Percentiles rank a stretch among this genome's conserved stretches.
These are phyloP conservation scores for Callipepla californica DNA, from an alignment of 2,113 vertebrate genomes.

Conservation along the genomic window DNA sequence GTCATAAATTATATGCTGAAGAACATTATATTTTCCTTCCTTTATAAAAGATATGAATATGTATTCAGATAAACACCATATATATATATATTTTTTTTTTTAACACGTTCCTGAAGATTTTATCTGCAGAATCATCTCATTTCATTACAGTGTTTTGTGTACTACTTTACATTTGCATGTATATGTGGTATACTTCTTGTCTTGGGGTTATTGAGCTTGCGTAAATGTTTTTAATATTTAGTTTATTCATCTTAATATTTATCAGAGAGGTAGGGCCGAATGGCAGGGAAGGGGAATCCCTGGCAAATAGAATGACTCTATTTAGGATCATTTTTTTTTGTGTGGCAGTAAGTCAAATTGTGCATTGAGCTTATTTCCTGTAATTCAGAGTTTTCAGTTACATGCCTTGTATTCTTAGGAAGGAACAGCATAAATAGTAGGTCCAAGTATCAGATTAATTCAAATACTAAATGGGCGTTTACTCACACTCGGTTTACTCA, in stretches of 20 bases:
- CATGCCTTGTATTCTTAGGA: accelerated
- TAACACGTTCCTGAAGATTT: background rate
- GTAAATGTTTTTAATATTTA: background rate
- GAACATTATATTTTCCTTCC: background rate
- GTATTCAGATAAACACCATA: background rate
- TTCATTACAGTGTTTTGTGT: background rate
- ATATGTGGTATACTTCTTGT: background rate
- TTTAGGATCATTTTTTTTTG: background rate
- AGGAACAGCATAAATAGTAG: background rate
- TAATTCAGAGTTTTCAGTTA: background rate
- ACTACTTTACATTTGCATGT: background rate
- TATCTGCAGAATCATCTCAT: background rate
- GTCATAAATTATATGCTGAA: background rate
- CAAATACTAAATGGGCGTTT: background rate
- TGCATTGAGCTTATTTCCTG: background rate
- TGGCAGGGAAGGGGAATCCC: background rate
- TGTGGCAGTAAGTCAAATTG: background rate
- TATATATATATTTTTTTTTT: background rate
- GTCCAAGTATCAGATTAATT: background rate
- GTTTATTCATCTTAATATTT: background rate
- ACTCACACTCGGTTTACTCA: background rate
- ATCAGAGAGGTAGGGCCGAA: background rate
- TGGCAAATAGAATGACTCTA: background rate
- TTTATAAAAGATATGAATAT: background rate
- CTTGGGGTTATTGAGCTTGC: background rate